phyloP scores from a whole-genome alignment of 2,888 invertebrate species.

The Drosophila kuntzei region DNA sequence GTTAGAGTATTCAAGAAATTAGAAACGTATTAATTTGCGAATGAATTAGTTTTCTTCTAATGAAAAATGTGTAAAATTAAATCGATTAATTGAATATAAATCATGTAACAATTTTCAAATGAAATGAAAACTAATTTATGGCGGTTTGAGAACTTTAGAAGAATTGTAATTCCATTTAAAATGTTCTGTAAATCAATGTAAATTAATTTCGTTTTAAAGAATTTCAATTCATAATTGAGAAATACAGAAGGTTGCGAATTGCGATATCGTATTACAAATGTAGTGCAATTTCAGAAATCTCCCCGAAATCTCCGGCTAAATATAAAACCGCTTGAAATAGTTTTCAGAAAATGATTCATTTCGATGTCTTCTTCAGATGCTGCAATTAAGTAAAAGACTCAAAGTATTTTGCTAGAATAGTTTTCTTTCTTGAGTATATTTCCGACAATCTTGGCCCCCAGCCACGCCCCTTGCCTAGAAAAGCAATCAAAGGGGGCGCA shows the following conservation, averaged over 20 bases:
- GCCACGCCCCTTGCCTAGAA: not conserved
- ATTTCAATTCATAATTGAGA: not conserved
- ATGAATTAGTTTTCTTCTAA: not conserved
- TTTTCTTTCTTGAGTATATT: not conserved
- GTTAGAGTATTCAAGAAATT: not conserved
- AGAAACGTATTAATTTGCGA: not conserved
- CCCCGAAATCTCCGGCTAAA: slow-evolving; percentile 5
- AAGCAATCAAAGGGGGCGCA: slow-evolving; percentile 12
- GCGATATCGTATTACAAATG: slow-evolving; percentile 22
- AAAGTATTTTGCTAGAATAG: slow-evolving; percentile 27
- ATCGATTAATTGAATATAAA: not conserved
- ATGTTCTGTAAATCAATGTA: not conserved
- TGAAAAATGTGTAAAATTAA: not conserved
- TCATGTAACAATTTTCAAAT: not conserved
- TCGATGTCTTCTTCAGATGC: slow-evolving; percentile 7
- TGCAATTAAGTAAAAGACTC: slow-evolving; percentile 31
- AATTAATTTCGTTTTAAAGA: not conserved
- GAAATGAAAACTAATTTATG: not conserved
- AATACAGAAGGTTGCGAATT: not conserved
- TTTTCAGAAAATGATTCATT: slow-evolving; percentile 27
- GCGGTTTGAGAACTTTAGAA: not conserved
- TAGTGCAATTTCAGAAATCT: slow-evolving; percentile 23
- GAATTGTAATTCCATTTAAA: not conserved
- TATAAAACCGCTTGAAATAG: slow-evolving; percentile 32
- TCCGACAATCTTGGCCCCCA: not conserved